Evolutionary conservation across 1,140 invertebrate species (phyloP), one percentile per base, ranked within the genome.

Genomic region (Drosophila fuyamai): DNA sequence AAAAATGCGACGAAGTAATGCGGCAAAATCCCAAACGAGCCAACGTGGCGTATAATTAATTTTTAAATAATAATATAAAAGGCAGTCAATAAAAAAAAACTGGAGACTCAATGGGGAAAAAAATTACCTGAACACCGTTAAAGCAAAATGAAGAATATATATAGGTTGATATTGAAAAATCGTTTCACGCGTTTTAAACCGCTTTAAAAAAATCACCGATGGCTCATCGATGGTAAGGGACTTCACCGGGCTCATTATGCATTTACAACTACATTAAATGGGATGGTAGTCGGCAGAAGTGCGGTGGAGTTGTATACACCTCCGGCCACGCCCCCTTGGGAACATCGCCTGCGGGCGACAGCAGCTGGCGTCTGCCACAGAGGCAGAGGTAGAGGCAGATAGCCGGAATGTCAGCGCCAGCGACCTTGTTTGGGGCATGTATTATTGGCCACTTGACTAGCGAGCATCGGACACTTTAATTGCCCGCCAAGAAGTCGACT

Each of bases 1-100:
- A 61, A 59, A 77, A 77, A 71, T 38, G 66, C 60, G 38, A 32
- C 46, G 55, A 75, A 62, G 70, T 75, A 70, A 67, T 61, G 58
- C 46, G 43, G 29, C 60, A 72, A 66, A 81, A 81, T 58, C 29
- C 58, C 46, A 48, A 60, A 65, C 65, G 70, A 75, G 71, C 41
- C 60, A 67, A 58, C 67, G 70, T 61, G 83, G 83, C 83, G 63
- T 79, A 66, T 86, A 86, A 86, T 86, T 86, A 88, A 86, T 86
- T 86, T 86, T 86, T 82, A 82, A 86, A 86, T 82, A 82, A 82
- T 82, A 81, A 81, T 86, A 86, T 77, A 78, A 79, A 86, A 82
- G 53, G 75, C 75, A 72, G 58, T 72, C 62, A 60, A 81, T 81
- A 79, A 79, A 76, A 67, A 78, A 78, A 72, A 36, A 81, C 53